Conservation (phyloP, 1,140 invertebrate genomes). For the Platyscapa corneri region DNA sequence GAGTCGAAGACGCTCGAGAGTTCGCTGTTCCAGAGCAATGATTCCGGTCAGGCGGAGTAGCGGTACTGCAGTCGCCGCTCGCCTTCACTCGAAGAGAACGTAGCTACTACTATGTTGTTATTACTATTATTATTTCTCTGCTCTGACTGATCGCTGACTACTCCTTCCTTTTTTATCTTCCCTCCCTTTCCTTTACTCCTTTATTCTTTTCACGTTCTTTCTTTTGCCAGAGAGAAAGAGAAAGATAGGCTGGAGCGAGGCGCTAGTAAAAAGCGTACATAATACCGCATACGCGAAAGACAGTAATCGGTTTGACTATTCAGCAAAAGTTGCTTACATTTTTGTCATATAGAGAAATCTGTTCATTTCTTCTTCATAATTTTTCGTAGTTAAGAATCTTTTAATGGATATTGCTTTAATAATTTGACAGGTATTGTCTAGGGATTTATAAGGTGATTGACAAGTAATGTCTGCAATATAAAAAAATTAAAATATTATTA, state of each 20-base stretch:
- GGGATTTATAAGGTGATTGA: background rate
- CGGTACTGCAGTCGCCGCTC: slow-evolving; percentile 60
- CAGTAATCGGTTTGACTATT: too few species aligned
- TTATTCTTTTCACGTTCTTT: background rate
- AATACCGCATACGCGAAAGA: background rate
- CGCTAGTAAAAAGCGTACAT: background rate
- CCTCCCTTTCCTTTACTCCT: slow-evolving; percentile 48
- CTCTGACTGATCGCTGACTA: slow-evolving; percentile 48
- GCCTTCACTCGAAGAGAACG: background rate
- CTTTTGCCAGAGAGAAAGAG: too few species aligned
- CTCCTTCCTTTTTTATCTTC: slow-evolving; percentile 31
- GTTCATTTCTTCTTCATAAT: background rate
- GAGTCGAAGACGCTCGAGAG: slow-evolving; percentile 26
- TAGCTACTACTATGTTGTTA: background rate
- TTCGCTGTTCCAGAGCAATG: slow-evolving; percentile 71
- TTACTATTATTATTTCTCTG: slow-evolving; percentile 34
- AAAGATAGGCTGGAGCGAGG: background rate
- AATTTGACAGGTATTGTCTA: background rate
- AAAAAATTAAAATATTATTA: too few species aligned
- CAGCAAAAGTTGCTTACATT: background rate
- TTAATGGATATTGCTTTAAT: background rate
- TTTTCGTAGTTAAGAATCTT: background rate
- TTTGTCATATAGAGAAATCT: background rate
- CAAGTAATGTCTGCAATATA: background rate
- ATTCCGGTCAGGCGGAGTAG: slow-evolving; percentile 73